These are phyloP conservation scores for Paradoxurus hermaphroditus DNA, from an alignment of 2,113 vertebrate genomes.

Conservation along the genomic window DNA sequence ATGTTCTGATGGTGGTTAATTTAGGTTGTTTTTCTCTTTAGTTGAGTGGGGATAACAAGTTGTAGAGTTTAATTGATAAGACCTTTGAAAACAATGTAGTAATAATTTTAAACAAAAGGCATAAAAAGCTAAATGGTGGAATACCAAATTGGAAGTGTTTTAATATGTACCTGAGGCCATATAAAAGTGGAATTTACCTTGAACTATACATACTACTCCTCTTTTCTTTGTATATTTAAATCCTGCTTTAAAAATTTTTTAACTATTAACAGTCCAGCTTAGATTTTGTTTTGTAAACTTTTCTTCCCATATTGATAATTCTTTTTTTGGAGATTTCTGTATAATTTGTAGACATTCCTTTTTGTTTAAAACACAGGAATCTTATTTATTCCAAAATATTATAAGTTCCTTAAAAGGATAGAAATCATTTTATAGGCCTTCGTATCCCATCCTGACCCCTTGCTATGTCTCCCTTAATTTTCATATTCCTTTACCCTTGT, in stretches of 20 bases:
- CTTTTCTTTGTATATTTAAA: neutral
- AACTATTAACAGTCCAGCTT: neutral
- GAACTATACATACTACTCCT: neutral
- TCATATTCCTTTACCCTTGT: neutral
- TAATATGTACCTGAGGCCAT: neutral
- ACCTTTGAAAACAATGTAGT: neutral
- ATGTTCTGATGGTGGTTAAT: neutral
- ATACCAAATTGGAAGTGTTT: neutral
- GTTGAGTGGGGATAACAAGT: neutral
- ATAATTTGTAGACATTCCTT: constrained; percentile 6
- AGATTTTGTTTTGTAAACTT: neutral
- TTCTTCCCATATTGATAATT: neutral
- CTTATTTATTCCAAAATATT: neutral
- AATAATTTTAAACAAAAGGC: neutral
- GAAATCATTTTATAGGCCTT: neutral
- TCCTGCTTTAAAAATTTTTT: neutral
- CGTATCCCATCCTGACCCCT: neutral
- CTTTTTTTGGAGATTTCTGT: neutral
- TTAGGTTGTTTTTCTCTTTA: neutral
- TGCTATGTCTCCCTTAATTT: neutral
- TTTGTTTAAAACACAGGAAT: neutral
- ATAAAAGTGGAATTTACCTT: neutral
- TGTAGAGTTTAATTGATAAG: neutral
- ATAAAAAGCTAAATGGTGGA: neutral
- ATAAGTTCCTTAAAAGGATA: neutral